A percentile compares a stretch with the other conserved stretches of the same genome.
Evolutionary conservation across 2,113 vertebrate species (phyloP).

Genomic region (Orthonyx spaldingii): DNA sequence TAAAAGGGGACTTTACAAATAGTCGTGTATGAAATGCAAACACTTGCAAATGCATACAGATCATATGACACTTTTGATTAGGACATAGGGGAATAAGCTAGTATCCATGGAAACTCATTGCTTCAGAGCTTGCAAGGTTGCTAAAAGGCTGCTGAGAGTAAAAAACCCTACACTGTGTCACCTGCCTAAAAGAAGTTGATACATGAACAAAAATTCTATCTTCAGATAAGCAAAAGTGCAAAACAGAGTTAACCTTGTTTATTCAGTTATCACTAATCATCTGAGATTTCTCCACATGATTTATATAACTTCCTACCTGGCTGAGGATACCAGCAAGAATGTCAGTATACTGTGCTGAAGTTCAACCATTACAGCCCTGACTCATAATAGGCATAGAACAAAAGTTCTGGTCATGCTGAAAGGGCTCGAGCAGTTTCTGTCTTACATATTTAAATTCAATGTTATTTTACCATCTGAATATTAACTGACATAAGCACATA

Average conservation of each 20-base stretch:
- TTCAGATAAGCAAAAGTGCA: not conserved
- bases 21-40: not conserved
- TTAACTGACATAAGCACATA: not conserved
- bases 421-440: not conserved
- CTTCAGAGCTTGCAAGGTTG: not conserved
- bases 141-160: not conserved
- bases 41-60: not conserved
- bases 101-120: not conserved
- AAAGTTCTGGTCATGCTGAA: not conserved
- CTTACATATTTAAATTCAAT: not conserved
- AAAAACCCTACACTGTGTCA: not conserved
- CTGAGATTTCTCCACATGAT: not conserved
- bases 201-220: not conserved
- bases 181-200: not conserved
- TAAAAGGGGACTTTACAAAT: not conserved
- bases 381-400: not conserved
- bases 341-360: not conserved
- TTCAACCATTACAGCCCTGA: not conserved
- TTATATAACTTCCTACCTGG: not conserved
- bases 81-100: not conserved
- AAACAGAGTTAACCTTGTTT: not conserved
- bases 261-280: not conserved
- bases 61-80: not conserved
- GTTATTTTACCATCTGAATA: not conserved
- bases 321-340: not conserved